Percentiles rank a stretch among this genome's conserved stretches.
phyloP scores from a whole-genome alignment of 2,113 vertebrate genomes.

The Dasyurus viverrinus region DNA sequence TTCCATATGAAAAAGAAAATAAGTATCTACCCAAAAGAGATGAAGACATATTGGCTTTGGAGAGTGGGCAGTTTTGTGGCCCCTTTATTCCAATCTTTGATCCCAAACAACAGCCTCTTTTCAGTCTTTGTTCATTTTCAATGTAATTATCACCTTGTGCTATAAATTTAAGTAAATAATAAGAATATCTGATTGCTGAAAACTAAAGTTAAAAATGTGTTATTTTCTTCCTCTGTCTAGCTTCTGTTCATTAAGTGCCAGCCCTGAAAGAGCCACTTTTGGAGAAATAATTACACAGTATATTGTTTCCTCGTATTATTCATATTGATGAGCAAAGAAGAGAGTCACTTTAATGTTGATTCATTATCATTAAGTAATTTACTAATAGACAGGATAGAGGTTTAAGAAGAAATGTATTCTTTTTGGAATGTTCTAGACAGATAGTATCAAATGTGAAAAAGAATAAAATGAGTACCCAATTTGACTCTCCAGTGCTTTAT shows the following conservation, averaged over 20 bases:
- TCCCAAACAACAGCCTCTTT: background rate
- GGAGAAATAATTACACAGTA: constrained; percentile 5
- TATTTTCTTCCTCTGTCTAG: background rate
- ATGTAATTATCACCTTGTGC: background rate
- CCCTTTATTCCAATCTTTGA: background rate
- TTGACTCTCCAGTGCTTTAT: background rate
- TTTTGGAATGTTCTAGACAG: background rate
- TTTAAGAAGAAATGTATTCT: background rate
- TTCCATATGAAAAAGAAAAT: background rate
- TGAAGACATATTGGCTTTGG: background rate
- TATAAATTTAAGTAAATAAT: background rate
- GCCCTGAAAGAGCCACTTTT: background rate
- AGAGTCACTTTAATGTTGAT: background rate
- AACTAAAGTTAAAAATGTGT: background rate
- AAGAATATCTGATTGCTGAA: background rate
- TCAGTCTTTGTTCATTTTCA: background rate
- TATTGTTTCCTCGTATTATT: constrained; percentile 25
- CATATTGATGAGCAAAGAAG: constrained; percentile 8
- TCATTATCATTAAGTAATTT: constrained; percentile 18
- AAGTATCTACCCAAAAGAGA: background rate
- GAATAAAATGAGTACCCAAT: constrained; percentile 8
- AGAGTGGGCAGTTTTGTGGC: background rate
- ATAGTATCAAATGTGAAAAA: constrained; percentile 14
- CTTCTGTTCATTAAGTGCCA: background rate
- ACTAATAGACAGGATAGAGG: background rate